Base-by-base conservation (phyloP, 1,140 invertebrate genomes). In the Teleopsis dalmanni region DNA sequence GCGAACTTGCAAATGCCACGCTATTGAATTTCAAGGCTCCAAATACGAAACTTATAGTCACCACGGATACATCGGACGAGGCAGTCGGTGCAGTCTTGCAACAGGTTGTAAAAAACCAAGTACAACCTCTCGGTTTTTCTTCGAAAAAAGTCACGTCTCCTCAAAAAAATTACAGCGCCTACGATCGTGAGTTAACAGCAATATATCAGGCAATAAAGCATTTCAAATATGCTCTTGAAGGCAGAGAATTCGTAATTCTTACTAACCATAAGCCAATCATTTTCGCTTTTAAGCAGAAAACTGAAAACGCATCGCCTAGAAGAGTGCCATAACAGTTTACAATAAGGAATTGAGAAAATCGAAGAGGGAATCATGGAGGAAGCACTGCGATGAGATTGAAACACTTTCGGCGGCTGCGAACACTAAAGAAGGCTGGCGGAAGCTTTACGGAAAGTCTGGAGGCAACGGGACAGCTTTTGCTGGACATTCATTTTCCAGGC, bases 231-330 rank as follows among this genome's bases (percentile, higher is more conserved):
- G 22, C 22, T 11, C 26, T 48, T 2, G 36, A 48, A 9, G 36
- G 36, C 10, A 9, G 36, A n/a, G 10, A 14, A 8, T 48, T 29
- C 33, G 14, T 7, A 2, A 41, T 48, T 9, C 25, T 23, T 22
- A 48, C 36, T 5, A 37, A 41, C 19, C 47, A 48, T 18, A 37
- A 31, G 6, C 47, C 47, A 4, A 10, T 48, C 13, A 33, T 25
- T 5, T 38, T 19, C 13, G 47, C 47, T 13, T 48, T 48, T 33
- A 6, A 33, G 2, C 47, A 48, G 23, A 36, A 37, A 26, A 4
- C 21, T 7, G 44, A 47, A 18, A 36, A 16, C 21, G 4, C 33
- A n/a, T n/a, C n/a, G n/a, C n/a, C n/a, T n/a, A n/a, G n/a, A n/a
- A n/a, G n/a, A n/a, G n/a, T n/a, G n/a, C n/a, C n/a, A n/a, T n/a